Conservation (phyloP, 2,797 vertebrate genomes). For the Xenops minutus region DNA sequence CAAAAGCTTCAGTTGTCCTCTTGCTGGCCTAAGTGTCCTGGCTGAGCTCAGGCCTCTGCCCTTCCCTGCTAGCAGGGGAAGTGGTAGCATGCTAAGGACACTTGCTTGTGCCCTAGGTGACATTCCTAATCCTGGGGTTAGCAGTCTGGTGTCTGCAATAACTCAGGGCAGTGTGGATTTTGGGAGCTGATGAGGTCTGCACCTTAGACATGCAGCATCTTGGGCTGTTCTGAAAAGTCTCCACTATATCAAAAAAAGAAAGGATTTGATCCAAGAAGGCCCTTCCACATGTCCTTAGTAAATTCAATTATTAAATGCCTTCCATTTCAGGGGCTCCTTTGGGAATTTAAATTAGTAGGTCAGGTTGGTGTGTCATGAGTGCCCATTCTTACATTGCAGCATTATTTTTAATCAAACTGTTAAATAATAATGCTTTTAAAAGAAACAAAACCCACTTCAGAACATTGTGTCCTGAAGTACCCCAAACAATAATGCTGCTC, state of each 20-base stretch:
- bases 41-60: not conserved
- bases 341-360: not conserved
- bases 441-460: slow-evolving; percentile 18
- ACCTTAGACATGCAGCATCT: not conserved
- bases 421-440: slow-evolving; percentile 32
- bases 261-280: not conserved
- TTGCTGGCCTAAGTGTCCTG: not conserved
- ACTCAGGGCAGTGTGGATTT: not conserved
- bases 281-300: not conserved
- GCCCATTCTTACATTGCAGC: not conserved
- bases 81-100: not conserved
- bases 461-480: not conserved
- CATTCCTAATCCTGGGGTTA: not conserved
- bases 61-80: not conserved
- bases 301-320: not conserved
- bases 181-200: not conserved
- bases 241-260: not conserved
- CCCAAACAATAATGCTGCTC: not conserved
- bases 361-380: not conserved
- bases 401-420: slow-evolving; percentile 20
- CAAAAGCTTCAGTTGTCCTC: not conserved
- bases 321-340: not conserved
- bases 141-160: not conserved
- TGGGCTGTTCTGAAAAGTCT: not conserved
- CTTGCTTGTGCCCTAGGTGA: not conserved